Evolutionary conservation across 2,797 vertebrate genomes (phyloP).

Genomic region (Distichodus sexfasciatus): DNA sequence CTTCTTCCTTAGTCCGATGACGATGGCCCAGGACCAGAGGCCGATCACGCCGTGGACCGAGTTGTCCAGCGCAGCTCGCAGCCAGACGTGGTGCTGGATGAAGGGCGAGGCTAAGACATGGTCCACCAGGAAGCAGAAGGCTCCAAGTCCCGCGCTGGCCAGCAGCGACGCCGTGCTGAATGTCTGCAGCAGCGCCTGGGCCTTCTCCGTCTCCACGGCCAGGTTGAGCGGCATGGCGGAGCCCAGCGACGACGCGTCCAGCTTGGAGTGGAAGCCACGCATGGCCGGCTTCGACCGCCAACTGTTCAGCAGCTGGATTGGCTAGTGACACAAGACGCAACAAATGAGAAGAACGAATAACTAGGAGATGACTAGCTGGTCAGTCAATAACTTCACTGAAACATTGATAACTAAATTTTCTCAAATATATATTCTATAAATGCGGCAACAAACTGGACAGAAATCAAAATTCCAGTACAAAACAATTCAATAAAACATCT

Average conservation of each 20-base stretch:
- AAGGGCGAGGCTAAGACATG: slow-evolving; percentile 77
- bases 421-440: too few species aligned
- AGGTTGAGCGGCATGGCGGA: slow-evolving; percentile 71
- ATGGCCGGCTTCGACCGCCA: slow-evolving; percentile 57
- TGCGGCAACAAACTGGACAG: too few species aligned
- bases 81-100: slow-evolving; percentile 87
- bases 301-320: slow-evolving; percentile 31
- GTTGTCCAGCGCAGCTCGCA: slow-evolving; percentile 86
- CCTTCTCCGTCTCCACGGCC: slow-evolving; percentile 88
- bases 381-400: not conserved
- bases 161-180: slow-evolving; percentile 87
- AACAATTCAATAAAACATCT: too few species aligned
- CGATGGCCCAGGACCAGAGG: slow-evolving; percentile 94
- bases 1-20: slow-evolving; percentile 88
- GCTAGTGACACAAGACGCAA: not conserved
- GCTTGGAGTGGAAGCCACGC: slow-evolving; percentile 75
- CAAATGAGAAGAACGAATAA: not conserved
- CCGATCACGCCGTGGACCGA: slow-evolving; percentile 84
- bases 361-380: not conserved
- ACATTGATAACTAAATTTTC: too few species aligned
- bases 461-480: too few species aligned
- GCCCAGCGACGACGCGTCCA: slow-evolving; percentile 64
- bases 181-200: slow-evolving; percentile 86
- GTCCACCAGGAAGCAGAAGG: slow-evolving; percentile 87
- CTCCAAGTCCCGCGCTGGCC: slow-evolving; percentile 83